Conservation (phyloP, 2,888 invertebrate genomes). For the Protonemura montana region DNA sequence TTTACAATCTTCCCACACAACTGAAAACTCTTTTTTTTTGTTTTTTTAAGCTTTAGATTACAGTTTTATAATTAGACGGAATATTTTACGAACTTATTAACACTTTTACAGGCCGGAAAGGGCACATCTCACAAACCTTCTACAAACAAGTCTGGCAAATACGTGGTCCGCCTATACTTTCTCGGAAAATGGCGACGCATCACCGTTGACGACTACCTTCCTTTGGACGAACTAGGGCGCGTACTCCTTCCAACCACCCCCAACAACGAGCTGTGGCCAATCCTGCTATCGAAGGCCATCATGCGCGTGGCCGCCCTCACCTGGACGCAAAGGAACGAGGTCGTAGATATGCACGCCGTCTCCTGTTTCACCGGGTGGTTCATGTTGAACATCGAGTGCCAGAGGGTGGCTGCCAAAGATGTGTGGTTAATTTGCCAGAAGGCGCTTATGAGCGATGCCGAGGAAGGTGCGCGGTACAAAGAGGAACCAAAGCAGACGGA, state of each 20-base stretch:
- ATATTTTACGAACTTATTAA: neutral
- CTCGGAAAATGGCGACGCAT: constrained; percentile 62
- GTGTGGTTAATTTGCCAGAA: constrained; percentile 43
- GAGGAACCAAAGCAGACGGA: neutral
- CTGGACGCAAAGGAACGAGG: constrained; percentile 56
- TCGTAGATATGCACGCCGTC: constrained; percentile 59
- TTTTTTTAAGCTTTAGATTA: too few relatives aligned
- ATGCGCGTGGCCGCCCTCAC: constrained; percentile 59
- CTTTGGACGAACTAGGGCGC: constrained; percentile 56
- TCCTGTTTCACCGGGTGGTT: constrained; percentile 61
- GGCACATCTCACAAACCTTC: constrained; percentile 36
- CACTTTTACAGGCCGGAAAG: constrained; percentile 25
- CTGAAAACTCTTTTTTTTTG: too few relatives aligned
- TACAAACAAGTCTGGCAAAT: constrained; percentile 57
- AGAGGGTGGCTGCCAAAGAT: neutral
- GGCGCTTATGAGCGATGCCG: constrained; percentile 22
- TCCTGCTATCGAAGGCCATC: constrained; percentile 58
- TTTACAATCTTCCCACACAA: too few relatives aligned
- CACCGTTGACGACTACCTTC: constrained; percentile 61
- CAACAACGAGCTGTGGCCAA: constrained; percentile 61
- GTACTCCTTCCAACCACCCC: constrained; percentile 57
- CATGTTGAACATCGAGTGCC: constrained; percentile 16
- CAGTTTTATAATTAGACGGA: too few relatives aligned
- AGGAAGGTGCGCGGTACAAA: neutral
- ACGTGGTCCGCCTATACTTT: constrained; percentile 61